Conservation (phyloP, 1,140 invertebrate genomes). For the Olivierus martensii region DNA sequence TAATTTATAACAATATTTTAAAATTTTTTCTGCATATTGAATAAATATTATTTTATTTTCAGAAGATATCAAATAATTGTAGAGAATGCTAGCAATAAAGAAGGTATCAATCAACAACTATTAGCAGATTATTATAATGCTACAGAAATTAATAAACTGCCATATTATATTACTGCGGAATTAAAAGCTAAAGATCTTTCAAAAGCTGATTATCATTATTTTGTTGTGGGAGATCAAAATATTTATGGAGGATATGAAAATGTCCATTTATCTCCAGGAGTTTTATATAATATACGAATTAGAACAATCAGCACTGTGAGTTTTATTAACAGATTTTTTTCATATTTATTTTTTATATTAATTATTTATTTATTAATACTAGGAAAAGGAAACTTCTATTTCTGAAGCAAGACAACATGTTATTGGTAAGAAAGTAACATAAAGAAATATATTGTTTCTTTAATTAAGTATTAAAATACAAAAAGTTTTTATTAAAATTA, state of each 20-base stretch:
- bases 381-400: no score
- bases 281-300: conserved; percentile 15
- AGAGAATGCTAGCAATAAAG: conserved; percentile 3
- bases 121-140: conserved; percentile 5
- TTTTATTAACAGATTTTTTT: no score
- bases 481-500: no score
- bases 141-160: background rate
- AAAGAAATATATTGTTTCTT: no score
- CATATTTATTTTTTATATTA: no score
- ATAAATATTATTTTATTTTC: no score
- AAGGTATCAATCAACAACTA: conserved; percentile 3
- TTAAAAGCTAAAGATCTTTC: conserved; percentile 8
- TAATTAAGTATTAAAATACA: no score
- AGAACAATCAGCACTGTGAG: background rate
- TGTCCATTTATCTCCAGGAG: conserved; percentile 9
- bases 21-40: no score
- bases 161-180: conserved; percentile 16
- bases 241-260: conserved; percentile 11
- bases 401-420: no score
- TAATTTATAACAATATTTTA: no score
- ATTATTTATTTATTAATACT: no score
- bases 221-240: conserved; percentile 12
- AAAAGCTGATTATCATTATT: conserved; percentile 1
- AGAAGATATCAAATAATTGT: conserved; percentile 18
- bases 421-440: no score